These are phyloP conservation scores for Plagodis dolabraria DNA, from an alignment of 2,888 invertebrate species.

Conservation along the genomic window DNA sequence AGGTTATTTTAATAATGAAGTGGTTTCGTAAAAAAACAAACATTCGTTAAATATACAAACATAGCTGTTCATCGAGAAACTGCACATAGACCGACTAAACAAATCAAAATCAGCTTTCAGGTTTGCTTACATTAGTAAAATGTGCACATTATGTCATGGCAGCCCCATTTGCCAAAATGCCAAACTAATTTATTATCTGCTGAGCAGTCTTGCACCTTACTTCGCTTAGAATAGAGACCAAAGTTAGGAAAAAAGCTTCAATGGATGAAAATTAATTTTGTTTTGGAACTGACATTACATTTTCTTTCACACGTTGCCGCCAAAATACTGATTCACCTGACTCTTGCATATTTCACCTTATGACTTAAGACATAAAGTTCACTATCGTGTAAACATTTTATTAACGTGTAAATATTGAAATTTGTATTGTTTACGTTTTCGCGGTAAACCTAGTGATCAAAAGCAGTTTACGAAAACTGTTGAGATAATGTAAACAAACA, in stretches of 20 bases:
- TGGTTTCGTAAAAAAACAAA: no score
- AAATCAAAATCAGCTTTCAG: slow-evolving; percentile 8
- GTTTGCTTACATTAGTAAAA: slow-evolving; percentile 21
- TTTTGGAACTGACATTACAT: background rate
- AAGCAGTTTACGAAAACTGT: slow-evolving; percentile 16
- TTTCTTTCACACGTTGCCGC: background rate
- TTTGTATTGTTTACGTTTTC: slow-evolving; percentile 12
- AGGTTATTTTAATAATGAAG: no score
- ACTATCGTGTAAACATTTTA: background rate
- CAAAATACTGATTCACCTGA: background rate
- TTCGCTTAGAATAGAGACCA: slow-evolving; percentile 6
- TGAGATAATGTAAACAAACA: slow-evolving; percentile 6
- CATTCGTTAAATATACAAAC: slow-evolving; percentile 7
- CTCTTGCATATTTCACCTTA: background rate
- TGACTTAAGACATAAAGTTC: slow-evolving; percentile 9
- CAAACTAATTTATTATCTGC: slow-evolving; percentile 1
- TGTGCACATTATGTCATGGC: slow-evolving; percentile 16
- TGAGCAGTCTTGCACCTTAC: background rate
- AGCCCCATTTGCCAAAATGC: slow-evolving; percentile 1
- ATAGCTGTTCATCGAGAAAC: slow-evolving; percentile 6
- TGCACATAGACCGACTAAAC: slow-evolving; percentile 7
- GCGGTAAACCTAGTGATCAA: slow-evolving; percentile 19
- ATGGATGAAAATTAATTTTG: background rate
- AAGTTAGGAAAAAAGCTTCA: background rate
- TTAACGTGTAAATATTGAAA: background rate